Evolutionary conservation across 2,797 vertebrate genomes (phyloP).

Genomic region (Peromyscus nudipes): DNA sequence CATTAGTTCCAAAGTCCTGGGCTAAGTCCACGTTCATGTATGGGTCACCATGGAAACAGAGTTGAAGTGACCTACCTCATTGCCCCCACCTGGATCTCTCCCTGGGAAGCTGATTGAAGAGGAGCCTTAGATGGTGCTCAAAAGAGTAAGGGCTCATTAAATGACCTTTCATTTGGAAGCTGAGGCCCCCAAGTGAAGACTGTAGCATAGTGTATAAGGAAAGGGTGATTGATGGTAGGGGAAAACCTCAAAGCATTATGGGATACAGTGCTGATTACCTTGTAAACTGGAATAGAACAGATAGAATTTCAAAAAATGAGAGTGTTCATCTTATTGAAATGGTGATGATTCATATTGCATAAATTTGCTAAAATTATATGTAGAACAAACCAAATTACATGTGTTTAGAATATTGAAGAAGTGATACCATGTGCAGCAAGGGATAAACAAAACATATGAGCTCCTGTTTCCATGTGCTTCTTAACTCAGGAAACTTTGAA

Average conservation of each 20-base stretch:
- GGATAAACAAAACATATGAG: not conserved
- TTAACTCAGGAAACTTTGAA: not conserved
- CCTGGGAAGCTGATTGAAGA: conserved; percentile 79
- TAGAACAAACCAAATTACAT: not conserved
- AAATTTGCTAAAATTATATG: conserved; percentile 12
- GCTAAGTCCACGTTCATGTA: conserved; percentile 60
- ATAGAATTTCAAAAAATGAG: conserved; percentile 49
- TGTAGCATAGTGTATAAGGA: not conserved
- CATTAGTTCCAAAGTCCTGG: conserved; percentile 75
- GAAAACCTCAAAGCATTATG: conserved; percentile 28
- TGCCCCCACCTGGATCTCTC: conserved; percentile 63
- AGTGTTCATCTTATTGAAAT: no score
- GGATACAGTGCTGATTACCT: conserved; percentile 20
- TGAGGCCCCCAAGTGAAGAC: conserved; percentile 26
- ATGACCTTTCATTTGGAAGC: conserved; percentile 65
- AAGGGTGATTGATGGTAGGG: conserved; percentile 28
- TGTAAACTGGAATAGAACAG: not conserved
- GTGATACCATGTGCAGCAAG: not conserved
- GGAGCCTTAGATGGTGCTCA: conserved; percentile 69
- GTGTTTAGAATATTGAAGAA: conserved; percentile 23
- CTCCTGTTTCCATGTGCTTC: not conserved
- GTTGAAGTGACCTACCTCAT: conserved; percentile 63
- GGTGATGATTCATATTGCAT: conserved; percentile 8
- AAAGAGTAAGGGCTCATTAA: conserved; percentile 66
- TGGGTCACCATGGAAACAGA: conserved; percentile 75